Percentiles rank a stretch among this genome's conserved stretches.
Evolutionary conservation across 2,888 invertebrate genomes (phyloP).

Genomic region (Abrostola triplasia): DNA sequence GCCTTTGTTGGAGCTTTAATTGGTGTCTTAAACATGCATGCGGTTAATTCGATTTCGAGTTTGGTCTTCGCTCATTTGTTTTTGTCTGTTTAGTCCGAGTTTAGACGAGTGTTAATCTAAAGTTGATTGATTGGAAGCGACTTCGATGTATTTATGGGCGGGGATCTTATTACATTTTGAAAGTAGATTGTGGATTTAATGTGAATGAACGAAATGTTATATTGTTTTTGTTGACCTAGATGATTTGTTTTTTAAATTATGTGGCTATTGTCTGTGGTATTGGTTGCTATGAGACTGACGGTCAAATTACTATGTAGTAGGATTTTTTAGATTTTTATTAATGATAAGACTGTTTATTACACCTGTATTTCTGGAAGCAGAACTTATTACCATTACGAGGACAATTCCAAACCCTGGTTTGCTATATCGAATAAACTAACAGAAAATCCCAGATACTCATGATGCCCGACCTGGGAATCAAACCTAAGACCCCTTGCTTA

Average conservation of each 20-base stretch:
- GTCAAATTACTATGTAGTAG: slow-evolving; percentile 5
- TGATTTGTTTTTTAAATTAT: slow-evolving; percentile 42
- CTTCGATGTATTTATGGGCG: slow-evolving; percentile 74
- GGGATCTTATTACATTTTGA: slow-evolving; percentile 65
- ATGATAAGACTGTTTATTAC: too few species aligned
- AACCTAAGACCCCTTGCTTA: too few species aligned
- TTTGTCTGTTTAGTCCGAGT: slow-evolving; percentile 75
- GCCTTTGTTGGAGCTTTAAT: slow-evolving; percentile 87
- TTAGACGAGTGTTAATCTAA: slow-evolving; percentile 81
- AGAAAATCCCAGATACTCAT: too few species aligned
- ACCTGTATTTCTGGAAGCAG: too few species aligned
- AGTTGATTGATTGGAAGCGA: slow-evolving; percentile 85
- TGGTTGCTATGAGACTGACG: slow-evolving; percentile 17
- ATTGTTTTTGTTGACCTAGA: slow-evolving; percentile 54
- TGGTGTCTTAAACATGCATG: slow-evolving; percentile 85
- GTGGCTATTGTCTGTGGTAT: slow-evolving; percentile 21
- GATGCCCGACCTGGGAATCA: too few species aligned
- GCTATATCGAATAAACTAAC: too few species aligned
- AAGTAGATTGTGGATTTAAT: slow-evolving; percentile 69
- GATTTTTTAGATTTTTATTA: too few species aligned
- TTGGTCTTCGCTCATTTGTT: slow-evolving; percentile 81
- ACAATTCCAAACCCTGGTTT: too few species aligned
- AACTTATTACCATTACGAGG: too few species aligned
- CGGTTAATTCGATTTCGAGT: slow-evolving; percentile 85
- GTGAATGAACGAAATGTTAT: slow-evolving; percentile 54